Evolutionary conservation across 2,797 vertebrate genomes (phyloP), one percentile per base, ranked within the genome.

Genomic region (Brachymystax lenok): DNA sequence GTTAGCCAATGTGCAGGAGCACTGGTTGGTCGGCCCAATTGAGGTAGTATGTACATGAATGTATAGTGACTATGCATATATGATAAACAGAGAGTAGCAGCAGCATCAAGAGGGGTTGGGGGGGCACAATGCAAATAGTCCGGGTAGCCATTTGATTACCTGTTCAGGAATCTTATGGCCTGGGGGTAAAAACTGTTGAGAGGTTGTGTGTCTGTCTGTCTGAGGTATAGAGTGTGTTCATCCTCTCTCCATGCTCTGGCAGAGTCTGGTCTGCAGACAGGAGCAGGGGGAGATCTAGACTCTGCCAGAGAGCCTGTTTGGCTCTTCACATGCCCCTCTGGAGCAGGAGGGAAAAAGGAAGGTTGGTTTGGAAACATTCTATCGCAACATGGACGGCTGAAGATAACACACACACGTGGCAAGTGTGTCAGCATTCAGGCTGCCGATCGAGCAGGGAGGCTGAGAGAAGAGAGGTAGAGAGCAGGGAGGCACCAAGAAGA

Each of bases 321-420:
- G 90, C 91, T 86, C 56, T 3, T 66, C 81, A 73, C 72, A 7
- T 64, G 70, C 50, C 82, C 81, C 40, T 12, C 16, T 84, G 85
- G 85, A 90, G 79, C 77, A 30, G 79, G 84, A 75, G 74, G 76
- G 56, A 82, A 85, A 83, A 80, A 52, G 83, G 56, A n/a, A 46
- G 40, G 40, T 46, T 6, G 56, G 19, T 21, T 59, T 68, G 82
- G 78, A 87, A 89, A 89, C 88, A 85, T 84, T 74, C 86, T 90
- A 92, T 93, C 91, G 0, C 88, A 89, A 89, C 90, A 87, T 88
- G 89, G 81, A 87, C 89, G 87, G 88, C 89, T 91, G 88, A 84
- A 90, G 92, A 92, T 89, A 87, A 82, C 84, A 69, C 83, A 40
- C 80, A 89, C 71, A 83, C 80, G 88, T 81, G 86, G 90, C 82